Base-by-base conservation (phyloP, 2,888 invertebrate species). In the Cheilosia urbana region DNA sequence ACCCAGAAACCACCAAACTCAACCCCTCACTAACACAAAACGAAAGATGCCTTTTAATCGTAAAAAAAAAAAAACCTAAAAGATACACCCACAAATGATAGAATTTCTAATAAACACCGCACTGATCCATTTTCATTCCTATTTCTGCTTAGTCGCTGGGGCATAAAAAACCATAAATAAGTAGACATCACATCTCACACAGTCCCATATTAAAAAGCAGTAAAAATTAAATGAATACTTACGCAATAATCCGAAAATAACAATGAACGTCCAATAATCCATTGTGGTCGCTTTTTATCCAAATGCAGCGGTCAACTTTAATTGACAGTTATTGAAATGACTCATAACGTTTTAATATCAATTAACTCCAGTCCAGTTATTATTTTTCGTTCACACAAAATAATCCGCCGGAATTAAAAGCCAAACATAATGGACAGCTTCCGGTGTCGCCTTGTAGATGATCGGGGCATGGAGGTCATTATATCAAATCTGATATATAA, bases 201-300 rank as follows among this genome's bases (percentile, higher is more conserved):
- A 21, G 49, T 40, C 60, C 57, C 30, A 19, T 17, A 17, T 45
- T 45, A 6, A 45, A 45, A 17, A 2, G 6, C 45, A 47, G 40
- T 37, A 24, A 13, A n/a, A 40, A 13, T 34, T 40, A 58, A 37
- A 11, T 15, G 5, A 17, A 34, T 71, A 77, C 81, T 71, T 57
- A 85, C 85, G 34, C 27, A 76, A 57, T 58, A 81, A 63, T 76
- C 71, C 81, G 24, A 72, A 19, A 7, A 72, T 5, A 37, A 76
- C 40, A n/a, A 72, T 13, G 11, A 85, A 30, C 62, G 72, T 57
- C 71, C 71, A 81, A 68, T 66, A 81, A 72, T 81, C 66, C 85
- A 85, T 85, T 68, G 71, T 27, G 27, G 19, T n/a, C 9, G 2
- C 11, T 45, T 42, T 76, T 68, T 81, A 85, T 81, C 85, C 85